Conservation (phyloP, 2,888 invertebrate species). For the Cinara cedri region DNA sequence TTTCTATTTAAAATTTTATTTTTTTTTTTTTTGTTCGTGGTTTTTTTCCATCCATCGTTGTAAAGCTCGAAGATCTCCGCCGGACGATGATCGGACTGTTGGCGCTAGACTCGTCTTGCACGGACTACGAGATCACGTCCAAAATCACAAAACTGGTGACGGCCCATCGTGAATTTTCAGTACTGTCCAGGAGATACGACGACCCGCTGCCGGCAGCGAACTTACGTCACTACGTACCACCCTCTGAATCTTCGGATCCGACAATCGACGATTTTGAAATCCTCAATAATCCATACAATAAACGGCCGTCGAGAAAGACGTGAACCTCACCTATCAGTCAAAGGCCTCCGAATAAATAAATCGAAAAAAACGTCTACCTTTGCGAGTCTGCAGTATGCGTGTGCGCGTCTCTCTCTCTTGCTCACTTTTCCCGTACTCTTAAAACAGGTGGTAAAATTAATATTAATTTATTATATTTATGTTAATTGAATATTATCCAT, state of each 20-base stretch:
- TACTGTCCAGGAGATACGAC: conserved; percentile 79
- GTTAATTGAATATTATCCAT: too few relatives aligned
- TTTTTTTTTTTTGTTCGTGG: not conserved
- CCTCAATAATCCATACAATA: conserved; percentile 42
- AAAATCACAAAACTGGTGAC: conserved; percentile 83
- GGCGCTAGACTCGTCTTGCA: conserved; percentile 74
- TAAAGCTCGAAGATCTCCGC: conserved; percentile 74
- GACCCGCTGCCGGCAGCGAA: conserved; percentile 64
- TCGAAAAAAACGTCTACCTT: too few relatives aligned
- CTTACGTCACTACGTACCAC: conserved; percentile 58
- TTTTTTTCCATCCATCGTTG: conserved; percentile 25
- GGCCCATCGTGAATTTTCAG: conserved; percentile 85
- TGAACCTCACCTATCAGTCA: not conserved
- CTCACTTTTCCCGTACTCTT: too few relatives aligned
- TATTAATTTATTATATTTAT: too few relatives aligned
- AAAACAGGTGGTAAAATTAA: too few relatives aligned
- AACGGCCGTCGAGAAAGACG: conserved; percentile 24
- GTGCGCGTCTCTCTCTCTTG: too few relatives aligned
- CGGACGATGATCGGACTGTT: conserved; percentile 76
- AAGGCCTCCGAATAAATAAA: too few relatives aligned
- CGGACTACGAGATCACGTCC: conserved; percentile 78
- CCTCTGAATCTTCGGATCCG: conserved; percentile 47
- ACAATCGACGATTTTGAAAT: conserved; percentile 47
- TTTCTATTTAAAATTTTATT: not conserved
- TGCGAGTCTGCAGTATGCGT: too few relatives aligned